Conservation (phyloP, 1,140 invertebrate species). For the Drosophila repletoides region DNA sequence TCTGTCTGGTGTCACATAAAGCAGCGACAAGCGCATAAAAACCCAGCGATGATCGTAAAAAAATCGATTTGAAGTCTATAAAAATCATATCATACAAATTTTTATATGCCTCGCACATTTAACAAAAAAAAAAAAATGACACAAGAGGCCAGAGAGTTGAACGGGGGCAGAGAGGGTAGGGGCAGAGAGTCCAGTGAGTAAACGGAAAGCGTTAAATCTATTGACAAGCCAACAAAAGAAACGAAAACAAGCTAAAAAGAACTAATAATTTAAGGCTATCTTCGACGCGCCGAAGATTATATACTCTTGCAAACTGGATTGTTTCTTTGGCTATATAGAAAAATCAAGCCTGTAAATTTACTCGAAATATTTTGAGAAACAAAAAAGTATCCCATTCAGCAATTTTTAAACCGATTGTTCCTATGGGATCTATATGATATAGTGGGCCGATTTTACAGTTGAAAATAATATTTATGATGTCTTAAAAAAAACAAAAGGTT, state of each 20-base stretch:
- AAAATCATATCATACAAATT: constrained; percentile 80
- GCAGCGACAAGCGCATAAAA: constrained; percentile 65
- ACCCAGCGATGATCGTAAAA: constrained; percentile 69
- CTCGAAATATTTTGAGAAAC: no score
- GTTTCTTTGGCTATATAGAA: no score
- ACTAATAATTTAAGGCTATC: not conserved
- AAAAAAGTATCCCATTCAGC: no score
- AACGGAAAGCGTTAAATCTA: constrained; percentile 24
- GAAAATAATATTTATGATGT: no score
- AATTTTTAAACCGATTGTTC: no score
- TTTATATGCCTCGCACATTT: constrained; percentile 63
- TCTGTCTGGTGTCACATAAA: constrained; percentile 64
- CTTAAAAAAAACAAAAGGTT: no score
- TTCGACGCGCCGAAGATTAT: no score
- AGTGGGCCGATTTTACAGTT: no score
- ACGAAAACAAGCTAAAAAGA: constrained; percentile 12
- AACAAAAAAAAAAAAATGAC: constrained; percentile 15
- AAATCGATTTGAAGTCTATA: constrained; percentile 78
- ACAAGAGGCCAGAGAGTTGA: not conserved
- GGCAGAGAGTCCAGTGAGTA: not conserved
- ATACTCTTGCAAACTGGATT: no score
- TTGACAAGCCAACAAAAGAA: constrained; percentile 28
- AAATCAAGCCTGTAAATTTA: no score
- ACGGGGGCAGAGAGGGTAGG: not conserved
- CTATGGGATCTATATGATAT: no score